A percentile compares a stretch with the other conserved stretches of the same genome.
Evolutionary conservation across 2,797 vertebrate genomes (phyloP).

Genomic region (Intellagama lesueurii): DNA sequence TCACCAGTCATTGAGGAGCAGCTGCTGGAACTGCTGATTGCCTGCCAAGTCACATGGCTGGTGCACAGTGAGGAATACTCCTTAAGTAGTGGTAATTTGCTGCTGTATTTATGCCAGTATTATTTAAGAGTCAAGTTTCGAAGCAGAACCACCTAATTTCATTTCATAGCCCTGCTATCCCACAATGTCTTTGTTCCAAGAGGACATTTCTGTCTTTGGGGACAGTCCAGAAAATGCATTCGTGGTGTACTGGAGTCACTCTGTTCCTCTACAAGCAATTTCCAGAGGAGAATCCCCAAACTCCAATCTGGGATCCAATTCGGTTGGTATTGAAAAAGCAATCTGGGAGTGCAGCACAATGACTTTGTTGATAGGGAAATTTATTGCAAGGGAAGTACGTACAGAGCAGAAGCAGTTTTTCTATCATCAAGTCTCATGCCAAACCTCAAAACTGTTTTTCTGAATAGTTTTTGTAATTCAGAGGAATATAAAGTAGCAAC

Average conservation of each 20-base stretch:
- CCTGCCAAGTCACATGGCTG: too few relatives aligned
- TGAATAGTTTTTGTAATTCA: background rate
- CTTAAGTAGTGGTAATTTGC: too few relatives aligned
- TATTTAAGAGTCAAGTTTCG: conserved; percentile 5
- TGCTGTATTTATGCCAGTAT: background rate
- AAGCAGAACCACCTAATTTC: background rate
- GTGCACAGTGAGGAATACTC: too few relatives aligned
- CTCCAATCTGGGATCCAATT: background rate
- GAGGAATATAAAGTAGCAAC: background rate
- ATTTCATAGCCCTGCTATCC: conserved; percentile 9
- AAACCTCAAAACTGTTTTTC: background rate
- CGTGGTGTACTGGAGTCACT: background rate
- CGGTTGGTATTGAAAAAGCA: background rate
- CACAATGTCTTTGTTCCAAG: background rate
- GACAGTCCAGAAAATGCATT: background rate
- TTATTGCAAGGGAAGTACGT: background rate
- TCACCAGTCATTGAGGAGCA: too few relatives aligned
- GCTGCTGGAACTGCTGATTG: too few relatives aligned
- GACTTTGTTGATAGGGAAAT: background rate
- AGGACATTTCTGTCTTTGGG: background rate
- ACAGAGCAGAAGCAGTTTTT: background rate
- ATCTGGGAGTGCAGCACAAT: background rate
- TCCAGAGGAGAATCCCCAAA: background rate
- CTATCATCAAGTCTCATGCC: background rate
- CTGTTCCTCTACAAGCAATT: background rate